Evolutionary conservation across 1,140 invertebrate genomes (phyloP), one percentile per base, ranked within the genome.

Genomic region (Cyclargus thomasi): DNA sequence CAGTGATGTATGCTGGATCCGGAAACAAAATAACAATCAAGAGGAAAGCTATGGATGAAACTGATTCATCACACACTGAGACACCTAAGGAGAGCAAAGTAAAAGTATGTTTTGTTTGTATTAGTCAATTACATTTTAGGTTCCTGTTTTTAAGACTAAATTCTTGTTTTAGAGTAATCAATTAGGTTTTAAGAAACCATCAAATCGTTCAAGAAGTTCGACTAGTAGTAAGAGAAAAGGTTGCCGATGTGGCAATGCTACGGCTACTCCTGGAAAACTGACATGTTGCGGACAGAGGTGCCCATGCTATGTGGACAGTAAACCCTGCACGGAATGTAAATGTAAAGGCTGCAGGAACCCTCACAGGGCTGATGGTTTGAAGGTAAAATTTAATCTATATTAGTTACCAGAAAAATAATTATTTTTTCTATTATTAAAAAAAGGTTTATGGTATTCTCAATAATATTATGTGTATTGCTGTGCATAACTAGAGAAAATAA

Each of bases 241-340:
- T 11, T 98, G 97, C 85, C 92, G 96, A 70, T 98, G 97, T 92
- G 97, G 97, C n/a, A 96, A 96, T 89, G 96, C 96, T 17, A 97
- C 96, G 0, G 92, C 95, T 7, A 95, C 94, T 70, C 96, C 96
- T 14, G 96, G 96, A 11, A 97, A 97, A 86, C 86, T 97, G 63
- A 97, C 97, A 0, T 98, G 97, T 88, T 97, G 97, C 85, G 97
- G 97, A 2, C 97, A 98, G 84, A 92, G 97, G 70, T 98, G 97
- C 92, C 96, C 97, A 0, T 98, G 97, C 91, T 98, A 98, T 89
- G 95, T 96, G 65, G 96, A 95, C 76, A 95, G 93, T 79, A 96
- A 95, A 88, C 94, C 96, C 11, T 98, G 97, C 82, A 92, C 95
- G 35, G 95, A 96, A 72, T 98, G 97, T 88, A 95, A 95, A 82